phyloP scores from a whole-genome alignment of 2,888 invertebrate species.

The Biston betularia region DNA sequence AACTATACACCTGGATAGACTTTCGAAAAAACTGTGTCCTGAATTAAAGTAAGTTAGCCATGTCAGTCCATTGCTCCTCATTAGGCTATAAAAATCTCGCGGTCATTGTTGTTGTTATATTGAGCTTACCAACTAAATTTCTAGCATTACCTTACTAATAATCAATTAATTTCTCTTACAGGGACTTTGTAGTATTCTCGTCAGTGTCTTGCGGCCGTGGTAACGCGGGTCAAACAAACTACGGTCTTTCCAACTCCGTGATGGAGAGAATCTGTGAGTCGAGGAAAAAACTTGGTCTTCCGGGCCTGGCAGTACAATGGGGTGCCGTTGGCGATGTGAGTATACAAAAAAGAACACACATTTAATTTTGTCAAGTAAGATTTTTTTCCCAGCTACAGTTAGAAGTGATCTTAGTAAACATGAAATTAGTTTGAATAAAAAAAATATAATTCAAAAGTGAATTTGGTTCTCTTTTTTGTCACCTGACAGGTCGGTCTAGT shows the following conservation, averaged over 20 bases:
- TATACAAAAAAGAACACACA: conserved; percentile 3
- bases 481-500: conserved; percentile 89
- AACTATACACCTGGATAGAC: conserved; percentile 91
- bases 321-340: conserved; percentile 96
- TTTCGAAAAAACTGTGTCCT: conserved; percentile 73
- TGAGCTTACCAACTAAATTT: not conserved
- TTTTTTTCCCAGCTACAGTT: too few species aligned
- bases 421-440: too few species aligned
- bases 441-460: not conserved
- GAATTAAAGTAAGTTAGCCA: conserved; percentile 64
- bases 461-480: not conserved
- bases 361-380: not conserved
- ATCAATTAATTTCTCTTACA: conserved; percentile 46
- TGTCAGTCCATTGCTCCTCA: not conserved
- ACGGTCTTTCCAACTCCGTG: conserved; percentile 95
- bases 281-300: conserved; percentile 89
- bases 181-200: conserved; percentile 96
- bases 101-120: not conserved
- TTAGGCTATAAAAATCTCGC: not conserved
- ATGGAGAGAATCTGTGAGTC: conserved; percentile 95
- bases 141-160: conserved; percentile 1
- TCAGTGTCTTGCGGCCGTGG: conserved; percentile 97
- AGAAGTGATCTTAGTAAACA: not conserved
- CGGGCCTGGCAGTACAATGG: conserved; percentile 96
- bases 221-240: conserved; percentile 96